A percentile compares a stretch with the other conserved stretches of the same genome.
Conservation (phyloP, 2,113 vertebrate genomes). For the Xenus cinereus region DNA sequence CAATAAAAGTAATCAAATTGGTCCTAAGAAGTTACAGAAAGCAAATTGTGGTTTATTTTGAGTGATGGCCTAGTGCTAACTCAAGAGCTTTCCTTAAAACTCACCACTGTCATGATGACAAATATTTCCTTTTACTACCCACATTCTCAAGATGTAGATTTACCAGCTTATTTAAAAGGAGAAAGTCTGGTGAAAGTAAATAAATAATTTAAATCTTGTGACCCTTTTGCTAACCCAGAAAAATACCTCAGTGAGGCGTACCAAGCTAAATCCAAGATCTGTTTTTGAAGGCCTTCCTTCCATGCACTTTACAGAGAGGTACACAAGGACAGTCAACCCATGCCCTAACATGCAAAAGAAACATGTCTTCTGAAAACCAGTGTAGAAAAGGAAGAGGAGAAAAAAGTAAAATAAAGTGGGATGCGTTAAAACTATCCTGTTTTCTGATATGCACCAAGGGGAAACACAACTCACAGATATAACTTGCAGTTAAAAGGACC, state of each 20-base stretch:
- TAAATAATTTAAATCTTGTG: not conserved
- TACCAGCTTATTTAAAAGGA: not conserved
- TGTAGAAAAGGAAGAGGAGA: not conserved
- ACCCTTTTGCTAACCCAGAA: not conserved
- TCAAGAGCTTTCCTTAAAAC: not conserved
- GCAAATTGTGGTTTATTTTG: not conserved
- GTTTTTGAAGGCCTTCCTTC: not conserved
- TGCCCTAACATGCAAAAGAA: rapidly evolving
- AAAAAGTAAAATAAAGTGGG: not conserved
- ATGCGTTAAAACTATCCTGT: not conserved
- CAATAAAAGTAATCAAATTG: constrained; percentile 2
- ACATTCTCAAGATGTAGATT: not conserved
- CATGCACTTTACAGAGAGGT: not conserved
- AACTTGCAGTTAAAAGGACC: not conserved
- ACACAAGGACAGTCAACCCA: not conserved
- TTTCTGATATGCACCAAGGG: not conserved
- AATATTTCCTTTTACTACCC: not conserved
- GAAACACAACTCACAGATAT: not conserved
- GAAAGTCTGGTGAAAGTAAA: not conserved
- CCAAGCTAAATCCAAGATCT: not conserved
- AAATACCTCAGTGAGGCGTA: not conserved
- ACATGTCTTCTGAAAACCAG: not conserved
- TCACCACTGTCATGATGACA: not conserved
- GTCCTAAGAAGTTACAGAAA: constrained; percentile 1
- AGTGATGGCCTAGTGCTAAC: not conserved